Conservation (phyloP, 2,797 vertebrate genomes). For the Eupleurogrammus muticus region DNA sequence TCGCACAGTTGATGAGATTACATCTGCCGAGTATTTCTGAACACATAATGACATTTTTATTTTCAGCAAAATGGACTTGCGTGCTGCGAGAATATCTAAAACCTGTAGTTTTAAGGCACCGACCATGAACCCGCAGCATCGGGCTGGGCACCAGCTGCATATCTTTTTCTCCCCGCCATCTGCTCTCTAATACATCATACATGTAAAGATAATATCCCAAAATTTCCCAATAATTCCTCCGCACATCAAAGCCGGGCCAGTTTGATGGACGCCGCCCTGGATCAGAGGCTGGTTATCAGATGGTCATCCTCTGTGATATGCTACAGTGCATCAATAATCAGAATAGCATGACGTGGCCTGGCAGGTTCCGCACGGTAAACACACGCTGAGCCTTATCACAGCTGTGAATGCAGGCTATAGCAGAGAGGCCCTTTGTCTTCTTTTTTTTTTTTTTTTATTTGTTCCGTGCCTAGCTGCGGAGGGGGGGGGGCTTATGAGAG, state of each 20-base stretch:
- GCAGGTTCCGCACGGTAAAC: constrained; percentile 68
- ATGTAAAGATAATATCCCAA: background rate
- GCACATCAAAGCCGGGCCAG: constrained; percentile 31
- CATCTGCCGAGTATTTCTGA: background rate
- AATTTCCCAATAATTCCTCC: constrained; percentile 40
- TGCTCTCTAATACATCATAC: background rate
- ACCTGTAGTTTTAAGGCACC: too few relatives aligned
- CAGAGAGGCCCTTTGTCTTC: constrained; percentile 70
- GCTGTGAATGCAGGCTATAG: constrained; percentile 59
- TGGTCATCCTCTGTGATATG: constrained; percentile 65
- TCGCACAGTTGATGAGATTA: background rate
- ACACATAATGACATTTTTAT: background rate
- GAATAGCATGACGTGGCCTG: constrained; percentile 62
- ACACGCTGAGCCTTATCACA: constrained; percentile 71
- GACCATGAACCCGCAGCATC: too few relatives aligned
- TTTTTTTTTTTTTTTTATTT: constrained; percentile 57
- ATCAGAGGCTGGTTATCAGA: constrained; percentile 66
- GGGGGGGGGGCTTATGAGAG: constrained; percentile 9
- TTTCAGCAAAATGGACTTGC: background rate
- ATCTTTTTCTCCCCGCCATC: background rate
- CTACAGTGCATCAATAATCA: constrained; percentile 69
- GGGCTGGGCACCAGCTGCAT: background rate
- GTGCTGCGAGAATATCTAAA: too few relatives aligned
- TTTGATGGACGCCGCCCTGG: constrained; percentile 22
- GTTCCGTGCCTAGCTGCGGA: constrained; percentile 55